Percentiles rank a stretch among this genome's conserved stretches.
phyloP scores from a whole-genome alignment of 2,113 vertebrate genomes.

The Corynorhinus townsendii region DNA sequence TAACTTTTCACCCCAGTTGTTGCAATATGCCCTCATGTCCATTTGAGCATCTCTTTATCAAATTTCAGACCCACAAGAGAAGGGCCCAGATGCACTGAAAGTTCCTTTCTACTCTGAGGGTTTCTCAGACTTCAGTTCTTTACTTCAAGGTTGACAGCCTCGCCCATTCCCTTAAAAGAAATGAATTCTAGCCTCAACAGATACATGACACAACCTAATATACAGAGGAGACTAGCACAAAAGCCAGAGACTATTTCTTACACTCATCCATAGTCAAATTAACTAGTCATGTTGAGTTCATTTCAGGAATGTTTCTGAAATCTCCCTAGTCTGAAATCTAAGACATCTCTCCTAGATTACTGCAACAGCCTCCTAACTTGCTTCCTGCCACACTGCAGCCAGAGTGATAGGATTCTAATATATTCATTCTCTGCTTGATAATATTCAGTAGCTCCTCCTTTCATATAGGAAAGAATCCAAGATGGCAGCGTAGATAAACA shows the following conservation, averaged over 20 bases:
- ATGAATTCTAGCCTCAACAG: background rate
- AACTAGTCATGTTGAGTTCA: background rate
- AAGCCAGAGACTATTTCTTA: background rate
- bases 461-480: background rate
- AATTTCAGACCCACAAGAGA: background rate
- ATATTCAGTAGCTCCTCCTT: background rate
- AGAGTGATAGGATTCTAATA: background rate
- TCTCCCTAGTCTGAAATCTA: background rate
- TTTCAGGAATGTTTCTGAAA: background rate
- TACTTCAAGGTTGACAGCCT: background rate
- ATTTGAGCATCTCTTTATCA: background rate
- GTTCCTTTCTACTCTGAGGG: background rate
- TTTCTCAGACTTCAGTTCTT: background rate
- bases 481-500: too few relatives aligned
- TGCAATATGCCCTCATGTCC: background rate
- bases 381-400: background rate
- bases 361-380: background rate
- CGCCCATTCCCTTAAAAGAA: background rate
- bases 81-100: background rate
- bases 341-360: background rate
- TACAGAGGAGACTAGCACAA: background rate
- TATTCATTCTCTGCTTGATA: background rate
- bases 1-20: background rate
- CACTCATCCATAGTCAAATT: background rate
- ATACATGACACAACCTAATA: background rate